Evolutionary conservation across 2,888 invertebrate species (phyloP).

Genomic region (Protonemura montana): DNA sequence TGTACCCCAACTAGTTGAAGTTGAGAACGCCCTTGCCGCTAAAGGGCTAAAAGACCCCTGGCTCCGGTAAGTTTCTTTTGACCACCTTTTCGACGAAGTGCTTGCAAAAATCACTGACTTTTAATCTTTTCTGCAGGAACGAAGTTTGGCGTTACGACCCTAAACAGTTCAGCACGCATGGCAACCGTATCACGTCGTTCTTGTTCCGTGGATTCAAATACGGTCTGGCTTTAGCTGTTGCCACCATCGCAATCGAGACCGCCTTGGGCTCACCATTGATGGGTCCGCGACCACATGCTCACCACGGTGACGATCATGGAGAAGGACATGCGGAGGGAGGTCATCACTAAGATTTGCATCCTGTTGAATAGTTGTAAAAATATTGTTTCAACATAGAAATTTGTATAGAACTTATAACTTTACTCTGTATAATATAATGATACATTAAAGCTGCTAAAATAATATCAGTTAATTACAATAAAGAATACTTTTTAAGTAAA

Average conservation of each 20-base stretch:
- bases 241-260: conserved; percentile 54
- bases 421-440: not conserved
- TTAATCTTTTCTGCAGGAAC: conserved; percentile 65
- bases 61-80: conserved; percentile 71
- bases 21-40: conserved; percentile 70
- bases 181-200: conserved; percentile 58
- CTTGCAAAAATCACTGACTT: not conserved
- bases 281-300: conserved; percentile 58
- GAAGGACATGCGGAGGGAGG: not conserved
- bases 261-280: conserved; percentile 52
- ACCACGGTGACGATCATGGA: conserved; percentile 60
- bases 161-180: conserved; percentile 66
- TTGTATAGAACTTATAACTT: not conserved
- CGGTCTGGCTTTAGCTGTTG: conserved; percentile 60
- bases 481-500: too few species aligned
- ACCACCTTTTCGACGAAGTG: not conserved
- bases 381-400: not conserved
- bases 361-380: not conserved
- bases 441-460: not conserved
- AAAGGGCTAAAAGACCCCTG: conserved; percentile 85
- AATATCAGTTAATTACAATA: not conserved
- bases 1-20: conserved; percentile 68
- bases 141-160: conserved; percentile 82
- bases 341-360: not conserved
- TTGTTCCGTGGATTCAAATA: conserved; percentile 72